Percentiles rank a stretch among this genome's conserved stretches.
These are phyloP conservation scores for Rhopalosiphum nymphaeae DNA, from an alignment of 2,888 invertebrate species.

Conservation along the genomic window DNA sequence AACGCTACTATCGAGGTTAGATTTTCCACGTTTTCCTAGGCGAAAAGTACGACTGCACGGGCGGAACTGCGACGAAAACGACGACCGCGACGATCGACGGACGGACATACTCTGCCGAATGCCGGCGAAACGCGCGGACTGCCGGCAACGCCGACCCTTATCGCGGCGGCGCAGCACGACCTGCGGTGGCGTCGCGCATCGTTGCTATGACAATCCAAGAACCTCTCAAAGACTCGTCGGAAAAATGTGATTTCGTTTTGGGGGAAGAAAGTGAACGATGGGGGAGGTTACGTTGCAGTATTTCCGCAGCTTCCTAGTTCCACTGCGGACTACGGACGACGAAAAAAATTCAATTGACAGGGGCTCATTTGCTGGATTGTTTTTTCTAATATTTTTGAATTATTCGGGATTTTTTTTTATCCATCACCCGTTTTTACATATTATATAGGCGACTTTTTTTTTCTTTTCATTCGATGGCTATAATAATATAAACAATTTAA, in stretches of 20 bases:
- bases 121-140: background rate
- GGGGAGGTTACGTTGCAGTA: background rate
- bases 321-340: background rate
- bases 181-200: background rate
- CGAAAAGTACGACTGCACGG: background rate
- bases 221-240: background rate
- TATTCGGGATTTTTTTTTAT: background rate
- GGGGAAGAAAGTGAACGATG: background rate
- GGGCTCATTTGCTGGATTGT: background rate
- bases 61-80: background rate
- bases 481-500: background rate
- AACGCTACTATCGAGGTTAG: background rate
- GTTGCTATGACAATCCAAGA: background rate
- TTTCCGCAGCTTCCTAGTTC: background rate
- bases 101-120: background rate
- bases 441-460: too few relatives aligned
- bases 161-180: conserved; percentile 23
- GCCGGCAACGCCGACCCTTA: background rate
- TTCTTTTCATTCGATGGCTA: background rate
- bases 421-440: background rate
- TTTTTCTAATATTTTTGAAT: background rate
- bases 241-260: background rate
- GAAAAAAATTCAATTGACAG: background rate
- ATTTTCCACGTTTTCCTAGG: background rate
- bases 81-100: background rate